Evolutionary conservation across 1,140 invertebrate species (phyloP).

Genomic region (Drosophila hydei): DNA sequence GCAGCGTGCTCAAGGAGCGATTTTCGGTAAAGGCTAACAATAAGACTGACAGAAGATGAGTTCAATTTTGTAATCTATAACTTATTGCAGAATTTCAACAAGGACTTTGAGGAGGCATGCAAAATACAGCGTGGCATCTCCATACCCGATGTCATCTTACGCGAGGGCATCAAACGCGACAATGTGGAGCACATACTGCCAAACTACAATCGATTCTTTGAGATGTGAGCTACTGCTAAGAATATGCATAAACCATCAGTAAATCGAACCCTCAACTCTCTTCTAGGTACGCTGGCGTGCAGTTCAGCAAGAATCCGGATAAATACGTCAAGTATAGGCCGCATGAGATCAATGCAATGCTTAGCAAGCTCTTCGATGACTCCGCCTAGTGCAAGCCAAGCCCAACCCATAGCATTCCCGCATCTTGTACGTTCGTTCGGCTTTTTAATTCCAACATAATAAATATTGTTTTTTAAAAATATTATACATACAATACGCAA

Average conservation of each 20-base stretch:
- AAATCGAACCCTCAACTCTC: background rate
- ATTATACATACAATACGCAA: conserved; percentile 63
- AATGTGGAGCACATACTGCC: conserved; percentile 94
- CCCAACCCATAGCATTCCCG: conserved; percentile 45
- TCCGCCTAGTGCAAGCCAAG: conserved; percentile 56
- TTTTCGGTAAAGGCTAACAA: conserved; percentile 93
- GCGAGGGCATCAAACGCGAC: conserved; percentile 92
- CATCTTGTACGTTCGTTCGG: conserved; percentile 54
- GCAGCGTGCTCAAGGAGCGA: conserved; percentile 96
- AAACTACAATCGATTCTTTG: conserved; percentile 91
- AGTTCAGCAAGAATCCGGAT: conserved; percentile 96
- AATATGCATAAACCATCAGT: background rate
- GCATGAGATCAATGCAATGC: conserved; percentile 90
- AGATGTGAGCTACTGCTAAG: conserved; percentile 85
- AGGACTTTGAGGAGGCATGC: conserved; percentile 95
- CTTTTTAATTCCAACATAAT: conserved; percentile 78
- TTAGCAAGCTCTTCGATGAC: conserved; percentile 95
- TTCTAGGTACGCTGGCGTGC: conserved; percentile 87
- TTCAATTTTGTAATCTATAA: background rate
- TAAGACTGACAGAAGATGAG: no score
- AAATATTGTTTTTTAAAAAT: conserved; percentile 73
- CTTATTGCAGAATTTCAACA: conserved; percentile 91
- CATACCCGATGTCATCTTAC: conserved; percentile 94
- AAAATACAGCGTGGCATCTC: conserved; percentile 95
- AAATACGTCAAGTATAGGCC: conserved; percentile 98